phyloP scores from a whole-genome alignment of 2,797 vertebrate genomes.

The Acanthurus lineatus region DNA sequence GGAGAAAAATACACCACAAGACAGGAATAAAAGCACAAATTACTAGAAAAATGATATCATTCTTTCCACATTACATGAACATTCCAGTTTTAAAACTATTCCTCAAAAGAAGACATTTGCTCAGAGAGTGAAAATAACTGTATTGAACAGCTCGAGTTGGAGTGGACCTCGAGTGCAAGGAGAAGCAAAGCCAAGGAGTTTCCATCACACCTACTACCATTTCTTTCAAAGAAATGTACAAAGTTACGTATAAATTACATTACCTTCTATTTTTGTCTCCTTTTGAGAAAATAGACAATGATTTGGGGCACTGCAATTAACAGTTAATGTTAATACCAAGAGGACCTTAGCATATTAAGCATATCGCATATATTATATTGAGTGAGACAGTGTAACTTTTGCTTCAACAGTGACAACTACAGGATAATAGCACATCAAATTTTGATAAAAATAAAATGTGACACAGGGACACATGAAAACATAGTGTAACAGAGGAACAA shows the following conservation, averaged over 20 bases:
- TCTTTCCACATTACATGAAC: slow-evolving; percentile 66
- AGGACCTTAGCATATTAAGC: not conserved
- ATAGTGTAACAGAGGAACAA: not conserved
- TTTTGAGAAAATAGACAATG: not conserved
- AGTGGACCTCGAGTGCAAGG: slow-evolving; percentile 22
- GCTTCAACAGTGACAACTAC: not conserved
- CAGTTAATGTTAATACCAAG: not conserved
- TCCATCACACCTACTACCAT: slow-evolving; percentile 3
- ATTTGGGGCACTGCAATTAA: not conserved
- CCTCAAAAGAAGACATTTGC: slow-evolving; percentile 10
- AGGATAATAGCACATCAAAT: no score
- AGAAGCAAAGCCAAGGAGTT: slow-evolving; percentile 6
- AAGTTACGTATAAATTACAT: not conserved
- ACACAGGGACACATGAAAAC: no score
- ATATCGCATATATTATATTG: not conserved
- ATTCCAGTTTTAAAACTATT: slow-evolving; percentile 17
- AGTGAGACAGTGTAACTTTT: not conserved
- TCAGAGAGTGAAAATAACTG: slow-evolving; percentile 30
- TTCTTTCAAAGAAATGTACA: not conserved
- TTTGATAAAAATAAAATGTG: no score
- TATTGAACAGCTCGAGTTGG: not conserved
- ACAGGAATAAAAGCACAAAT: slow-evolving; percentile 1
- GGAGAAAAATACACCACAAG: not conserved
- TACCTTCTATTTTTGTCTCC: not conserved
- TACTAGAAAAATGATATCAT: slow-evolving; percentile 49